Conservation (phyloP, 2,888 invertebrate species). For the Lasioglossum marginatum region DNA sequence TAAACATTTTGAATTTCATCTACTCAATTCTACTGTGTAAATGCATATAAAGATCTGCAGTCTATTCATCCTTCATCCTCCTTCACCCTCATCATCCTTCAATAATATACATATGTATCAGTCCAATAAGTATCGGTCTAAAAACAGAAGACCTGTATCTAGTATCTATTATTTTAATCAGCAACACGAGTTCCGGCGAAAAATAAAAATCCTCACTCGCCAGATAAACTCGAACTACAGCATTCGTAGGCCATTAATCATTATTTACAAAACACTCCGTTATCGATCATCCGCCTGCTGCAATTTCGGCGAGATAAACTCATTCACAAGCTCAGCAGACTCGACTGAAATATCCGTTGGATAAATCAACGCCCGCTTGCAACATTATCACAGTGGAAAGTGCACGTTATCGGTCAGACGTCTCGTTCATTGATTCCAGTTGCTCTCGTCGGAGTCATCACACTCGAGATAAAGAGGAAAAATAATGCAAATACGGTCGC, state of each 20-base stretch:
- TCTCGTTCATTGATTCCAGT: not conserved
- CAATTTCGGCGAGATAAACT: conserved; percentile 3
- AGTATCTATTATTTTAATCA: not conserved
- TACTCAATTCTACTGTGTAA: no score
- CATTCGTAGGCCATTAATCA: not conserved
- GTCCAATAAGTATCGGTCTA: no score
- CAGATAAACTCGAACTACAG: not conserved
- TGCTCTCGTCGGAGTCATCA: not conserved
- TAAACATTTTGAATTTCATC: no score
- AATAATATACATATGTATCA: no score
- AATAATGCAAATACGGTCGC: not conserved
- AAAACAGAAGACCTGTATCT: no score
- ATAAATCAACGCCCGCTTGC: not conserved
- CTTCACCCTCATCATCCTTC: no score
- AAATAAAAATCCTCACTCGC: not conserved
- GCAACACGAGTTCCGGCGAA: no score
- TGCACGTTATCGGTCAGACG: conserved; percentile 4
- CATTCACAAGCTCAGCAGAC: not conserved
- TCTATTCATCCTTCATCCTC: no score
- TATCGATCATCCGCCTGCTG: not conserved
- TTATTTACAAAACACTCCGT: not conserved
- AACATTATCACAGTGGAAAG: conserved; percentile 23
- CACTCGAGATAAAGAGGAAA: not conserved
- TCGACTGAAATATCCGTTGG: not conserved
- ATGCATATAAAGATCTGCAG: no score